Evolutionary conservation across 2,797 vertebrate species (phyloP).

Genomic region (Melanogrammus aeglefinus): DNA sequence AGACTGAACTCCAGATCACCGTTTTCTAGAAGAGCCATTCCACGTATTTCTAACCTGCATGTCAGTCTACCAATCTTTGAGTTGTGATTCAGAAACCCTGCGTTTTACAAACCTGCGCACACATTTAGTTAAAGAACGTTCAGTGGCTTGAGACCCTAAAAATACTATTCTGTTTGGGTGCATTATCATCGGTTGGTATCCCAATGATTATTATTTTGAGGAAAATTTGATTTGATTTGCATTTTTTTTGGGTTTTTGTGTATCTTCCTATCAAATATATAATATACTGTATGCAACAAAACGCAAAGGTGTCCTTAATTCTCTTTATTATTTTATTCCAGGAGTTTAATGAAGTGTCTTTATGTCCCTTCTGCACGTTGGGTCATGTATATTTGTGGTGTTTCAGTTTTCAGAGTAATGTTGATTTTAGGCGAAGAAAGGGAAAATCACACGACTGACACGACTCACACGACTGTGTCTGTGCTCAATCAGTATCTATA

Average conservation of each 20-base stretch:
- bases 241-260: background rate
- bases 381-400: background rate
- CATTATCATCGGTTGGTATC: too few species aligned
- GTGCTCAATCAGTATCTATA: background rate
- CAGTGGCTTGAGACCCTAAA: background rate
- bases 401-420: conserved; percentile 20
- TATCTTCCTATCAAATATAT: background rate
- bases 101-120: too few species aligned
- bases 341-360: too few species aligned
- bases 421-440: conserved; percentile 36
- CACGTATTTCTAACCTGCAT: background rate
- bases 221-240: background rate
- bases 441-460: conserved; percentile 41
- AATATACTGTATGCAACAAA: background rate
- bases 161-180: background rate
- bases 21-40: background rate
- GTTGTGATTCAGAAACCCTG: background rate
- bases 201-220: too few species aligned
- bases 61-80: background rate
- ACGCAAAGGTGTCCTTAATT: background rate
- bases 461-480: conserved; percentile 21
- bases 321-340: background rate
- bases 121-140: background rate
- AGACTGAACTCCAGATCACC: background rate
- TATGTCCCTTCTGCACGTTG: too few species aligned